A percentile compares a stretch with the other conserved stretches of the same genome.
Conservation (phyloP, 1,140 invertebrate species). For the Parasteatoda tepidariorum region DNA sequence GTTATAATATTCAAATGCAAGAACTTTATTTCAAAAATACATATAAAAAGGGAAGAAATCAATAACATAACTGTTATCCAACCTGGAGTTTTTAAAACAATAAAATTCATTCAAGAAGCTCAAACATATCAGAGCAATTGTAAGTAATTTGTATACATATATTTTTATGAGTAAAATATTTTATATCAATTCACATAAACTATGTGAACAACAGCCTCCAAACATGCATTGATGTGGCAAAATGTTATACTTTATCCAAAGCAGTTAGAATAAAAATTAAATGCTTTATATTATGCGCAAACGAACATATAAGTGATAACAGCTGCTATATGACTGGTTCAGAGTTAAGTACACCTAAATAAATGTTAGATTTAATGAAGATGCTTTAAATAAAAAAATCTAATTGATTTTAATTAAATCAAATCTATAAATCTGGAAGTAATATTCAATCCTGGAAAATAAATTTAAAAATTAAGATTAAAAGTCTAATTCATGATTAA, state of each 20-base stretch:
- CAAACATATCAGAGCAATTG: neutral
- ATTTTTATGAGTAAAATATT: constrained; percentile 3
- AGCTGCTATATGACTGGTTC: too few species aligned
- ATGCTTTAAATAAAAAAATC: too few species aligned
- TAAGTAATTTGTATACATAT: neutral
- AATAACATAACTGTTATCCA: neutral
- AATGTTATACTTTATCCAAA: too few species aligned
- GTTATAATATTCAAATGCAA: constrained; percentile 1
- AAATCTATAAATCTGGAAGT: too few species aligned
- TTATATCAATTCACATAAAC: neutral
- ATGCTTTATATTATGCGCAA: too few species aligned
- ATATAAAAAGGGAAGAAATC: constrained; percentile 30
- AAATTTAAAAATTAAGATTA: too few species aligned
- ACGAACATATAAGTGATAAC: neutral
- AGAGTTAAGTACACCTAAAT: too few species aligned
- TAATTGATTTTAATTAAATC: too few species aligned
- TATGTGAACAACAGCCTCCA: neutral
- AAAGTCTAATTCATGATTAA: neutral
- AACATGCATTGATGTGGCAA: neutral
- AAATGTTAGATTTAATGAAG: too few species aligned
- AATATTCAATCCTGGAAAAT: too few species aligned
- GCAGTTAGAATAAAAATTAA: too few species aligned
- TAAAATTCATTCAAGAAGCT: neutral
- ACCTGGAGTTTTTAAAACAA: neutral
- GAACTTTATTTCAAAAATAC: constrained; percentile 57